Evolutionary conservation across 2,888 invertebrate species (phyloP).

Genomic region (Cephus pygmeus): DNA sequence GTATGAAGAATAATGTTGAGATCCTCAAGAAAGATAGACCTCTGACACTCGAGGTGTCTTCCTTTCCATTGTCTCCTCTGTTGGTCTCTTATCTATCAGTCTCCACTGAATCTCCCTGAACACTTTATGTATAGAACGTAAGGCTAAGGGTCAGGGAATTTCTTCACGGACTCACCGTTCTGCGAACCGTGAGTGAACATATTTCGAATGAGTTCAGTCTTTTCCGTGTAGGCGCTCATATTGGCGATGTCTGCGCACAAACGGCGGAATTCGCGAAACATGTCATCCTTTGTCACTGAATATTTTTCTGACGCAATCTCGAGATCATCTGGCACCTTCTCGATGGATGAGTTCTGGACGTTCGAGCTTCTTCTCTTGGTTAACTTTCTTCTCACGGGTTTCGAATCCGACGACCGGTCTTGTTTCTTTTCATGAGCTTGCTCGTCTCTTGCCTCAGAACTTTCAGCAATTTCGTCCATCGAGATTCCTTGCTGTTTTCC

Average conservation of each 20-base stretch:
- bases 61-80: neutral
- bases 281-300: conserved; percentile 71
- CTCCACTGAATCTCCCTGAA: neutral
- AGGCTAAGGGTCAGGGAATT: neutral
- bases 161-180: conserved; percentile 48
- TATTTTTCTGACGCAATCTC: neutral
- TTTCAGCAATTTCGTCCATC: neutral
- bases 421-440: neutral
- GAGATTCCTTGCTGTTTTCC: neutral
- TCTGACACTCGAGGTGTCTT: conserved; percentile 7
- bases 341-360: conserved; percentile 34
- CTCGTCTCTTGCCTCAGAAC: neutral
- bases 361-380: conserved; percentile 18
- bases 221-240: conserved; percentile 83
- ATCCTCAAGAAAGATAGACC: conserved; percentile 2
- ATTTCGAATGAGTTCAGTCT: conserved; percentile 78
- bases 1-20: neutral
- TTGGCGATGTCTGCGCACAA: conserved; percentile 83
- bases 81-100: neutral
- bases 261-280: conserved; percentile 80
- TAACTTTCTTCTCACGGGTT: conserved; percentile 12
- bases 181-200: conserved; percentile 72
- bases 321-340: neutral
- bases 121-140: neutral
- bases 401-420: neutral